These are phyloP conservation scores for Coracopsis vasa DNA, from an alignment of 2,113 vertebrate genomes.

Conservation along the genomic window DNA sequence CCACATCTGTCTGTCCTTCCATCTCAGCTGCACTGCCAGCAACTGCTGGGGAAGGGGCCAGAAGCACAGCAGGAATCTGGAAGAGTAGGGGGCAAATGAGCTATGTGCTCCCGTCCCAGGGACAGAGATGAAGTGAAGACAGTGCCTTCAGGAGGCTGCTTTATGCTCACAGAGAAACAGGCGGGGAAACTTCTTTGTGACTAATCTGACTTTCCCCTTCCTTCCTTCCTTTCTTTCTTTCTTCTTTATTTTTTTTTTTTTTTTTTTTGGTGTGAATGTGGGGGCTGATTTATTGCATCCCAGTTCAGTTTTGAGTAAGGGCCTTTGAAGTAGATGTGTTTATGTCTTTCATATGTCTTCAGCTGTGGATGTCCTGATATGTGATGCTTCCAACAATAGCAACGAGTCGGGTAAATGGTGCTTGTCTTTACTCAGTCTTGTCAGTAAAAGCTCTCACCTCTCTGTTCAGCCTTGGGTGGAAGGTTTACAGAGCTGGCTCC, in stretches of 20 bases:
- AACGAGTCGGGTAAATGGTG: background rate
- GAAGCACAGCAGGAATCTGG: background rate
- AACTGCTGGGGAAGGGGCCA: background rate
- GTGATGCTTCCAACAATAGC: background rate
- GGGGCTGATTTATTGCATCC: conserved; percentile 77
- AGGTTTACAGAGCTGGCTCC: background rate
- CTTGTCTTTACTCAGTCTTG: background rate
- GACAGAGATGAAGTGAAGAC: conserved; percentile 45
- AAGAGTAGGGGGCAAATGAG: background rate
- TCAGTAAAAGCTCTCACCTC: background rate
- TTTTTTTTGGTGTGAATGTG: conserved; percentile 50
- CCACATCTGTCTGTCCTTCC: background rate
- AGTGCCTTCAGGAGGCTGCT: conserved; percentile 54
- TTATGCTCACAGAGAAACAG: conserved; percentile 70
- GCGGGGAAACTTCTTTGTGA: conserved; percentile 83
- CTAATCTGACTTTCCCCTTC: conserved; percentile 82
- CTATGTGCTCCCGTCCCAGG: background rate
- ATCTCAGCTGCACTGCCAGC: background rate
- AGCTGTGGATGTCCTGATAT: background rate
- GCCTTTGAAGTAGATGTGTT: conserved; percentile 30
- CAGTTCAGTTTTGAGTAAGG: conserved; percentile 76
- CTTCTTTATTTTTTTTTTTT: background rate
- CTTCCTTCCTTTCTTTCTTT: conserved; percentile 59
- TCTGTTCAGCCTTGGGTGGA: background rate
- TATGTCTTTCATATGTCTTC: conserved; percentile 32